Evolutionary conservation across 2,113 vertebrate genomes (phyloP), one percentile per base, ranked within the genome.

Genomic region (Rhipidura dahli): DNA sequence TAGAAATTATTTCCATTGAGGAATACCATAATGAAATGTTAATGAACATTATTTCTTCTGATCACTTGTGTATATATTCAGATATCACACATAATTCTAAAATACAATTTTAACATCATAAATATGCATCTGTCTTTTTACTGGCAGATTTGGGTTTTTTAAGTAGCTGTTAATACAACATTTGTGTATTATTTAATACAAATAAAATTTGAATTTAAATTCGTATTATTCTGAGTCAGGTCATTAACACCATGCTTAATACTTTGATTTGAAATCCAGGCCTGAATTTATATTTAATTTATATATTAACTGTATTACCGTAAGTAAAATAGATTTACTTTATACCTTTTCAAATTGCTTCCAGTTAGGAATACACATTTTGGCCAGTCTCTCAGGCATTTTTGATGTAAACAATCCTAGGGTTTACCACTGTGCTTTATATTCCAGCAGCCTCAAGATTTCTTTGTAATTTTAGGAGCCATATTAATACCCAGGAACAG

Each of bases 1-100:
- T 64, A 93, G 60, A 79, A 87, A 78, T 90, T 81, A 83, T 68
- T 83, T 92, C 37, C 28, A 49, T 83, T 89, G 95, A 81, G 51
- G 39, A 80, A 85, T 82, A 85, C 37, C 4, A 14, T 83, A 75
- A 86, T 78, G 69, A 86, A 91, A 61, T 49, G 16, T 64, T 96
- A 7, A 61, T 72, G 4, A 85, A 40, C 87, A 66, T 82, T 89
- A 60, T 75, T 91, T 42, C 31, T 90, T 88, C 50, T 85, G 45
- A 70, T 91, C 75, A 86, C 13, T 44, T 75, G 6, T 57, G 26
- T 83, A 33, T 81, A 27, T 76, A 42, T 56, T 87, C 56, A 39
- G 40, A 42, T 72, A 72, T 53, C 23, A 82, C 23, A 28, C 1
- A 4, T 65, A 71, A 76, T 89, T 89, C 37, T 79, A 65, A 87